These are phyloP conservation scores for Amphipoea lucens DNA, from an alignment of 2,888 invertebrate species.

Conservation along the genomic window DNA sequence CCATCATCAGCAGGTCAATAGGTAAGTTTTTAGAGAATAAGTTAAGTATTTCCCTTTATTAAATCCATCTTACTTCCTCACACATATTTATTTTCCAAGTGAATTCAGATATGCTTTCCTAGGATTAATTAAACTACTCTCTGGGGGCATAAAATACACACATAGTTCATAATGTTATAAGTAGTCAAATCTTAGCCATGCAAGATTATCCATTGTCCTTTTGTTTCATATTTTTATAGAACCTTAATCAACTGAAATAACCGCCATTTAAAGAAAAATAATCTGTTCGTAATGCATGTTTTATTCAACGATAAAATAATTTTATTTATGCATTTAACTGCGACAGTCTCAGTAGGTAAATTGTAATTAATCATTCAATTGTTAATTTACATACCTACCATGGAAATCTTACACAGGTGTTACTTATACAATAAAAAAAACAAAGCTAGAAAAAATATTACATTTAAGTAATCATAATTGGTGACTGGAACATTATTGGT, in stretches of 20 bases:
- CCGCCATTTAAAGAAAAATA: background rate
- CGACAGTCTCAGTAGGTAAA: background rate
- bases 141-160: too few species aligned
- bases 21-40: too few species aligned
- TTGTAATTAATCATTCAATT: constrained; percentile 14
- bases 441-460: constrained; percentile 2
- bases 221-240: too few species aligned
- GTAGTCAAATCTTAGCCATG: too few species aligned
- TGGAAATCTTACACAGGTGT: constrained; percentile 18
- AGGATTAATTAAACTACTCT: too few species aligned
- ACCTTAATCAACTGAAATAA: background rate
- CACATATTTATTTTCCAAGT: too few species aligned
- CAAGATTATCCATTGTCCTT: too few species aligned
- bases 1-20: too few species aligned
- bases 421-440: constrained; percentile 22
- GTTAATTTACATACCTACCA: background rate
- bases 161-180: too few species aligned
- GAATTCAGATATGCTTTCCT: too few species aligned
- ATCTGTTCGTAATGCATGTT: background rate
- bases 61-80: too few species aligned
- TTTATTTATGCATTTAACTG: background rate
- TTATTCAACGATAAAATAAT: constrained; percentile 7
- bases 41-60: too few species aligned
- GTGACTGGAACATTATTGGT: constrained; percentile 36
- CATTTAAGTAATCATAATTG: background rate